phyloP scores from a whole-genome alignment of 2,113 vertebrate genomes.

The Dromas ardeola region DNA sequence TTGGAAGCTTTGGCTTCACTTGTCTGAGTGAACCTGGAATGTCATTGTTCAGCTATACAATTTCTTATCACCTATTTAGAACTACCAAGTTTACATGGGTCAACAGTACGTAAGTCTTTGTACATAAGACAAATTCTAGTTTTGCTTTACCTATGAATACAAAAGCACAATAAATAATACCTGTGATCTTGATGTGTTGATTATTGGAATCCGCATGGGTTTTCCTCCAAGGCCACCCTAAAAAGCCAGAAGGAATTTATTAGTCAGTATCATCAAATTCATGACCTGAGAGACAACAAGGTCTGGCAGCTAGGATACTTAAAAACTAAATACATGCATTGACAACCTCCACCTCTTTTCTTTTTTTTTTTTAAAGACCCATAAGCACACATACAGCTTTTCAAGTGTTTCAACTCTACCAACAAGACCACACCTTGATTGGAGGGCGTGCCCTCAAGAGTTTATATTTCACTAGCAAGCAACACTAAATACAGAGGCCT shows the following conservation, averaged over 20 bases:
- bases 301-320: not conserved
- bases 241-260: not conserved
- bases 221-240: conserved; percentile 77
- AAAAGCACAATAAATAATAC: conserved; percentile 69
- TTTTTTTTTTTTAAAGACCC: not conserved
- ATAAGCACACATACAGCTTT: not conserved
- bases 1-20: not conserved
- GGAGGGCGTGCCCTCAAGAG: not conserved
- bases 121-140: not conserved
- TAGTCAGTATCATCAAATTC: not conserved
- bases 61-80: not conserved
- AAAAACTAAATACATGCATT: not conserved
- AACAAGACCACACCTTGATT: not conserved
- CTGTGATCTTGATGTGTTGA: conserved; percentile 88
- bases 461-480: not conserved
- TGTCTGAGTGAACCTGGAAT: not conserved
- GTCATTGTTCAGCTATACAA: not conserved
- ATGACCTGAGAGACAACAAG: not conserved
- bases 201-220: conserved; percentile 85
- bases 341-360: not conserved
- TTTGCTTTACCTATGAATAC: not conserved
- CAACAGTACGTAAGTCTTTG: not conserved
- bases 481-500: not conserved
- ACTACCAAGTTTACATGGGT: not conserved
- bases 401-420: not conserved